phyloP scores from a whole-genome alignment of 2,888 invertebrate genomes.

The Melinaea marsaeus region DNA sequence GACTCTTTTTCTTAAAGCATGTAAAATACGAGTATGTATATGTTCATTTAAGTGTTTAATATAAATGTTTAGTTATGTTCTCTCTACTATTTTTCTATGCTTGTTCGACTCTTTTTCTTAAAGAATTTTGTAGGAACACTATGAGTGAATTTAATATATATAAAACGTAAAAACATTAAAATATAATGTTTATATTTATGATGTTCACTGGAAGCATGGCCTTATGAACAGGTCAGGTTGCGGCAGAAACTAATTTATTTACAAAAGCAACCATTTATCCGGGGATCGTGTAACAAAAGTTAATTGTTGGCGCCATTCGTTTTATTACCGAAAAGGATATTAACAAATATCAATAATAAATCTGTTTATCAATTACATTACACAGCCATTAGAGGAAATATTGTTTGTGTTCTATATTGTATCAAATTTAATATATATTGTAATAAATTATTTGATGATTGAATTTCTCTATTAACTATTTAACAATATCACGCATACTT shows the following conservation, averaged over 20 bases:
- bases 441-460: too few species aligned
- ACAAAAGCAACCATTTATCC: constrained; percentile 34
- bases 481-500: too few species aligned
- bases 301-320: constrained; percentile 5
- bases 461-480: too few species aligned
- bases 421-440: too few species aligned
- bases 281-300: constrained; percentile 13
- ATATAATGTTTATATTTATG: neutral
- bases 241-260: constrained; percentile 15
- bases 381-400: neutral
- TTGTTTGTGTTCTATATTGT: neutral
- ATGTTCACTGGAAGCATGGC: neutral
- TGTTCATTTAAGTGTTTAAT: too few species aligned
- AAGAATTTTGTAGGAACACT: too few species aligned
- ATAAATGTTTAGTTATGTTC: too few species aligned
- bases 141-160: too few species aligned
- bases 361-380: neutral
- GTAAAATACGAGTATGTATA: too few species aligned
- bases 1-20: too few species aligned
- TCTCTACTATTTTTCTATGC: too few species aligned
- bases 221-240: constrained; percentile 4
- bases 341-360: constrained; percentile 2
- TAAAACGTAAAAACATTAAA: neutral
- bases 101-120: too few species aligned
- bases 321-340: constrained; percentile 2